Base-by-base conservation (phyloP, 2,888 invertebrate genomes). In the Acholoe squamosa region DNA sequence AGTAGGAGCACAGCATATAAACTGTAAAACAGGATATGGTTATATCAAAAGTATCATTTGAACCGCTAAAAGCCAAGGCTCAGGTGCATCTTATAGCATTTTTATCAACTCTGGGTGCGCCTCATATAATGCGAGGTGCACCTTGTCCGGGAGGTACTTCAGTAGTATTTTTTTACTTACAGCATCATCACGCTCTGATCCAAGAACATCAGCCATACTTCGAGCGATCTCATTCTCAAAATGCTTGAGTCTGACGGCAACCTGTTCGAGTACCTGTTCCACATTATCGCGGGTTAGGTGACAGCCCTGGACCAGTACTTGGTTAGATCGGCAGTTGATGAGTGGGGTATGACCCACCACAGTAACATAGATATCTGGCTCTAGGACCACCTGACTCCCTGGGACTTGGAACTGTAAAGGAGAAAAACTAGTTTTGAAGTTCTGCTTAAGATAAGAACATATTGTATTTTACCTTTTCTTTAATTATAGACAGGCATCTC, bases 341-440 rank as follows among this genome's bases (percentile, higher is more conserved):
- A 97, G 97, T 89, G 98, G 97, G 22, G 97, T 97, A 95, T 98
- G 97, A 10, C 97, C 97, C 95, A 98, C 97, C 93, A 98, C 97
- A 92, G 97, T 97, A 86, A 97, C 96, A 96, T 97, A 97, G 91
- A 98, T 96, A 93, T 97, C 97, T 86, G 98, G 98, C 92, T 96
- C 96, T 95, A 97, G 97, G 89, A 96, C 94, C 88, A 96, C 94
- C 89, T 95, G 94, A 94, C 97, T 97, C 77, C 97, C 97, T 93
- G 97, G 97, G 92, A 97, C 96, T 89, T 96, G 96, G 95, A 97
- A 97, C 97, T 97, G 95, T 28, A 25, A 7, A n/a, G n/a, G n/a
- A n/a, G n/a, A n/a, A n/a, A n/a, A n/a, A n/a, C n/a, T n/a, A n/a
- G n/a, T n/a, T n/a, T n/a, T n/a, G n/a, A n/a, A n/a, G n/a, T n/a